A percentile compares a stretch with the other conserved stretches of the same genome.
Conservation (phyloP, 2,797 vertebrate species). For the Enteromius mattozi region DNA sequence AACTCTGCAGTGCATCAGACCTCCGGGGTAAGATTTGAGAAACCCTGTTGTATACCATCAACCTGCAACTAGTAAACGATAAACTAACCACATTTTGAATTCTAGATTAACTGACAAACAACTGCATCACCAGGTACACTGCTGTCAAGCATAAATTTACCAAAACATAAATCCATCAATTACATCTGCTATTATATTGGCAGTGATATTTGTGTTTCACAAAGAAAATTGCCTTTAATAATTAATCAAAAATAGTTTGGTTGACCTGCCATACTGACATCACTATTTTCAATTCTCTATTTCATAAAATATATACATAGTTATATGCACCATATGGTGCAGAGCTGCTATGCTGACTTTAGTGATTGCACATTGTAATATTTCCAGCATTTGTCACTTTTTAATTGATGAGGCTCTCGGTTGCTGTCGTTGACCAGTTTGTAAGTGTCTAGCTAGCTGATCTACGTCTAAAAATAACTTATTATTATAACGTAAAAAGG, state of each 20-base stretch:
- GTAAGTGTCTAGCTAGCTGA: constrained; percentile 2
- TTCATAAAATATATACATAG: too few species aligned
- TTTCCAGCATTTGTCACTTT: constrained; percentile 6
- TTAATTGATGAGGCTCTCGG: constrained; percentile 18
- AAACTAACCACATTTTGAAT: background rate
- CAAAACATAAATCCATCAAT: background rate
- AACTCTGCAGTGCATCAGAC: too few species aligned
- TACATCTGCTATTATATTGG: background rate
- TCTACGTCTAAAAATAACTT: background rate
- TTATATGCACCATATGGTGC: constrained; percentile 1
- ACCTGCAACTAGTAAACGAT: background rate
- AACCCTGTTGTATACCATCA: background rate
- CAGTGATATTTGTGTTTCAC: background rate
- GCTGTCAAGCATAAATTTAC: background rate
- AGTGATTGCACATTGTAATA: background rate
- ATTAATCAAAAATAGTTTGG: background rate
- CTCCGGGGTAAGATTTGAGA: too few species aligned
- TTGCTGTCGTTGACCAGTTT: background rate
- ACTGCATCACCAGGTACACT: background rate
- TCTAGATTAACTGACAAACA: background rate
- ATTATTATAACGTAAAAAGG: background rate
- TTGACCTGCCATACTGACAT: background rate
- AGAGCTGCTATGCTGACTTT: constrained; percentile 4
- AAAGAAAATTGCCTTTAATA: background rate
- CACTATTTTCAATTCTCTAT: background rate